Evolutionary conservation across 2,888 invertebrate species (phyloP).

Genomic region (Chaitophorus viminalis): DNA sequence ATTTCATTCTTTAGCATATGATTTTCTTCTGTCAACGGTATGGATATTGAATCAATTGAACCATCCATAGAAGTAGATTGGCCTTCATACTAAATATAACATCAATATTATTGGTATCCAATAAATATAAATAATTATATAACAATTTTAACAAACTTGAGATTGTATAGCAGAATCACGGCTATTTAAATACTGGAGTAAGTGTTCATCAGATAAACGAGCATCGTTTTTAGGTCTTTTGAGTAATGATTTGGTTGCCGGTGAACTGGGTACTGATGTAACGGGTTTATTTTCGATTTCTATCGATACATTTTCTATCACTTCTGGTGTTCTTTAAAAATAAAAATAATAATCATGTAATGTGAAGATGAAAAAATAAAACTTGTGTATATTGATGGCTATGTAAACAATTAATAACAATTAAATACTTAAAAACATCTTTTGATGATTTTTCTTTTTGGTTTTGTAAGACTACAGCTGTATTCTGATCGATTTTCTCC

Average conservation of each 20-base stretch:
- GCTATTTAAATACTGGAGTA: conserved; percentile 63
- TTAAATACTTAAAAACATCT: conserved; percentile 48
- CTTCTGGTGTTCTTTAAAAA: conserved; percentile 14
- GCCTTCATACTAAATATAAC: conserved; percentile 64
- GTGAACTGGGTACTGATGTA: conserved; percentile 32
- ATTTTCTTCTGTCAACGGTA: conserved; percentile 65
- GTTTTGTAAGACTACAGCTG: conserved; percentile 72
- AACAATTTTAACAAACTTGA: conserved; percentile 33
- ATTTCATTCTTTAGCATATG: conserved; percentile 69
- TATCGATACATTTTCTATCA: conserved; percentile 17
- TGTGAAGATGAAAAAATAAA: background rate
- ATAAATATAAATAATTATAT: background rate
- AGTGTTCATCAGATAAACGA: conserved; percentile 62
- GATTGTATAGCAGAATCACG: conserved; percentile 48
- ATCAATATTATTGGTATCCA: background rate
- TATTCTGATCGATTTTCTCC: conserved; percentile 79
- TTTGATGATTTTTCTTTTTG: conserved; percentile 63
- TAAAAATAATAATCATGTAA: background rate
- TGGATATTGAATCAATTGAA: conserved; percentile 66
- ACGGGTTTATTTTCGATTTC: conserved; percentile 49
- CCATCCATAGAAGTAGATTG: conserved; percentile 63
- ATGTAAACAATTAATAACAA: background rate
- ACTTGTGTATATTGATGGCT: too few species aligned
- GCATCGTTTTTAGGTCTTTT: conserved; percentile 48
- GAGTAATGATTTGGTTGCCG: conserved; percentile 18